Evolutionary conservation across 2,797 vertebrate species (phyloP).

Genomic region (Coluber constrictor): DNA sequence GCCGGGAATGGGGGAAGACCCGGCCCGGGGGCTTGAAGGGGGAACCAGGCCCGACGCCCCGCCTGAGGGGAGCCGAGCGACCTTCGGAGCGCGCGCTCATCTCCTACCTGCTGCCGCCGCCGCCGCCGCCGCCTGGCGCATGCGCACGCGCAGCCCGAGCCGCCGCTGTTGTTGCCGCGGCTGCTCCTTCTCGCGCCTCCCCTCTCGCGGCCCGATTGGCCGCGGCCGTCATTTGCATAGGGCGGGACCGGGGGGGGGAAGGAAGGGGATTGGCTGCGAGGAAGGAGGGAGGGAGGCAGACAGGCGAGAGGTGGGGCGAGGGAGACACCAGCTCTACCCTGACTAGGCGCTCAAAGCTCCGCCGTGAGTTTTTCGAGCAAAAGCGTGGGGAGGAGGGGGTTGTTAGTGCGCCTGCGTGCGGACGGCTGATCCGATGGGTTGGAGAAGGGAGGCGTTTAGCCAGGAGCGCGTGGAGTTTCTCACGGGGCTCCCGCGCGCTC

Average conservation of each 20-base stretch:
- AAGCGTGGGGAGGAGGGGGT: neutral
- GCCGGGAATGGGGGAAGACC: no score
- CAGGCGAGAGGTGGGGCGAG: no score
- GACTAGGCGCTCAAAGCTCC: neutral
- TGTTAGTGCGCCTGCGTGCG: neutral
- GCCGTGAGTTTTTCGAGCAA: neutral
- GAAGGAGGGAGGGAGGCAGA: no score
- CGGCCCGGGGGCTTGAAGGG: neutral
- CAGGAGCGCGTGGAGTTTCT: rapidly evolving
- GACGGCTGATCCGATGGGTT: neutral
- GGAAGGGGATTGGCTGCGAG: neutral
- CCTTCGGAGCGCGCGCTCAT: neutral
- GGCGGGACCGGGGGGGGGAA: neutral
- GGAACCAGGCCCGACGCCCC: neutral
- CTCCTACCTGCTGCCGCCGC: neutral
- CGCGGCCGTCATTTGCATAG: neutral
- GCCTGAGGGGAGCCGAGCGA: neutral
- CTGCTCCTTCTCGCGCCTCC: neutral
- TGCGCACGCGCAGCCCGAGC: neutral
- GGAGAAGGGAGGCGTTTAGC: rapidly evolving
- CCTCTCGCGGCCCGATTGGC: neutral
- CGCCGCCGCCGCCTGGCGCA: neutral
- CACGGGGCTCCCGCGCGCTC: neutral
- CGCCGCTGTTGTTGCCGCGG: neutral
- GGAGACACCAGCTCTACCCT: neutral